These are phyloP conservation scores for Phalacrocorax carbo DNA, from an alignment of 2,113 vertebrate species.

Conservation along the genomic window DNA sequence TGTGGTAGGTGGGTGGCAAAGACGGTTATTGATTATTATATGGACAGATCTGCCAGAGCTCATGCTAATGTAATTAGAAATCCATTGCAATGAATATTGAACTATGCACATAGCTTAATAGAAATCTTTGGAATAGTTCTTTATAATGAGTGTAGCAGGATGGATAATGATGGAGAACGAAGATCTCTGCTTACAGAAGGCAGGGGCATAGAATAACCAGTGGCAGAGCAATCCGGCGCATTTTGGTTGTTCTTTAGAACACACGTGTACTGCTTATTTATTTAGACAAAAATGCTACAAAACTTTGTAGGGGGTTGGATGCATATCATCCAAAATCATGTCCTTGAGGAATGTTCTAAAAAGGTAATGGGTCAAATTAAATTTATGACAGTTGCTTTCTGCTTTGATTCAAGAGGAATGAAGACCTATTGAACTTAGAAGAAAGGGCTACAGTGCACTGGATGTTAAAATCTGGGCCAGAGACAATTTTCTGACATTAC, in stretches of 20 bases:
- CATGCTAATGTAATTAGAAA: constrained; percentile 25
- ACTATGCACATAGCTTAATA: not conserved
- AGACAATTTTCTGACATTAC: not conserved
- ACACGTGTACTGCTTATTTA: not conserved
- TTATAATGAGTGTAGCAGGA: not conserved
- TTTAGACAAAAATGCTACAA: not conserved
- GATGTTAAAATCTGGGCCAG: not conserved
- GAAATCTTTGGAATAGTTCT: not conserved
- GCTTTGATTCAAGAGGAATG: not conserved
- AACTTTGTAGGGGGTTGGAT: not conserved
- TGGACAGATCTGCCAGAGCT: constrained; percentile 44
- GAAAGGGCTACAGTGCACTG: not conserved
- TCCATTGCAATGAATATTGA: not conserved
- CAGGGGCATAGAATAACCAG: not conserved
- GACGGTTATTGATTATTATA: constrained; percentile 43
- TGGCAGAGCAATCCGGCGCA: not conserved
- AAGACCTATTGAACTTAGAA: not conserved
- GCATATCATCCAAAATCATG: not conserved
- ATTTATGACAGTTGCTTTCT: not conserved
- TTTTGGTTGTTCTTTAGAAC: not conserved
- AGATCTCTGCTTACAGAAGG: not conserved
- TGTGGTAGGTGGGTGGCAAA: constrained; percentile 55
- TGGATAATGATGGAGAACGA: not conserved
- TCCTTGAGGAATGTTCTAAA: not conserved
- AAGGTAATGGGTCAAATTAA: not conserved